phyloP scores from a whole-genome alignment of 2,113 vertebrate species.

The Cromileptes altivelis region DNA sequence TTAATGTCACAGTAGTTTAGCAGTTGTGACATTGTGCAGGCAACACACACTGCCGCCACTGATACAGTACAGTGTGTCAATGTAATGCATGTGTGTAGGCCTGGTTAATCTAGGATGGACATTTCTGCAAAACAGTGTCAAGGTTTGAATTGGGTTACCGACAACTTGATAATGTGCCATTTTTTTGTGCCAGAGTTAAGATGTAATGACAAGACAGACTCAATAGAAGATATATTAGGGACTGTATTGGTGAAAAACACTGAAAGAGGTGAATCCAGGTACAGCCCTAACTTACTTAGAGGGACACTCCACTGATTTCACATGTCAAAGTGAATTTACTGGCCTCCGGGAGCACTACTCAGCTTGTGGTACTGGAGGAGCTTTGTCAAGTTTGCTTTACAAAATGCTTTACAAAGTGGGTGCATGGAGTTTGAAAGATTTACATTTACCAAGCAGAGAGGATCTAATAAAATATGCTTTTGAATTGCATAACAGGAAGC shows the following conservation, averaged over 20 bases:
- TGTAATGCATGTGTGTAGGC: not conserved
- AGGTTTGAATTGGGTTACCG: not conserved
- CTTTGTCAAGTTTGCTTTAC: constrained; percentile 8
- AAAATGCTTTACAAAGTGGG: not conserved
- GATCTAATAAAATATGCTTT: not conserved
- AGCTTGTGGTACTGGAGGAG: not conserved
- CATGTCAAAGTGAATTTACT: not conserved
- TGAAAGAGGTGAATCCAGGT: not conserved
- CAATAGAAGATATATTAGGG: not conserved
- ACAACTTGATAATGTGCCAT: not conserved
- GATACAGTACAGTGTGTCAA: not conserved
- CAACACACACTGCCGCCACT: not conserved
- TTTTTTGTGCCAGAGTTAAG: not conserved
- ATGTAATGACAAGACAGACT: not conserved
- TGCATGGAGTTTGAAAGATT: not conserved
- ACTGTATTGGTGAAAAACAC: not conserved
- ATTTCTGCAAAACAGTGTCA: constrained; percentile 13
- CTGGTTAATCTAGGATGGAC: not conserved
- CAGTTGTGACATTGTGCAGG: constrained; percentile 64
- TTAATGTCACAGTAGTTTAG: constrained; percentile 67
- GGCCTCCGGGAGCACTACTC: not conserved
- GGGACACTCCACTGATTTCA: not conserved
- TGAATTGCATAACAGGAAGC: not conserved
- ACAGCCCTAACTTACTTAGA: not conserved
- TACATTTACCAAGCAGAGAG: not conserved